These are phyloP conservation scores for Plebejus argus DNA, from an alignment of 2,888 invertebrate species.

Conservation along the genomic window DNA sequence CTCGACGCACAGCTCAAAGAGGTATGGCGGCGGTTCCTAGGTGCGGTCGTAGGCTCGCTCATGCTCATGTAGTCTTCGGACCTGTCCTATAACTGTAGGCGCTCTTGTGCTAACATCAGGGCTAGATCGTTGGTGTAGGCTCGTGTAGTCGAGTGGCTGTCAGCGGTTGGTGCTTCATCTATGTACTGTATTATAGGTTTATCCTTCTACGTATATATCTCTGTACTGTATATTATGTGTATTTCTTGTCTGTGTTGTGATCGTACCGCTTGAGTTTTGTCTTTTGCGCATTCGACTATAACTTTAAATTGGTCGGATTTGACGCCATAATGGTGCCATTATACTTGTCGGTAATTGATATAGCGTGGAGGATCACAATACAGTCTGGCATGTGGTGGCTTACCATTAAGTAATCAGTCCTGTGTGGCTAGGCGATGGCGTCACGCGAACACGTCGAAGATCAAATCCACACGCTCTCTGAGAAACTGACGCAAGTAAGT, in stretches of 20 bases:
- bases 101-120: slow-evolving; percentile 38
- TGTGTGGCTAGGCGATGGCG: slow-evolving; percentile 85
- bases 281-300: neutral
- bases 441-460: slow-evolving; percentile 87
- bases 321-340: neutral
- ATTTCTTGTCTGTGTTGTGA: slow-evolving; percentile 65
- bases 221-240: slow-evolving; percentile 61
- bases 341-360: neutral
- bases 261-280: slow-evolving; percentile 57
- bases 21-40: slow-evolving; percentile 82
- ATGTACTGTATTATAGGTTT: slow-evolving; percentile 60
- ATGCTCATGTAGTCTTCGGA: slow-evolving; percentile 59
- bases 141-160: slow-evolving; percentile 60
- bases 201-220: slow-evolving; percentile 65
- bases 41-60: slow-evolving; percentile 70
- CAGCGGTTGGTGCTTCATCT: slow-evolving; percentile 79
- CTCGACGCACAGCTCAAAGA: slow-evolving; percentile 95
- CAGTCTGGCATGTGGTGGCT: slow-evolving; percentile 62
- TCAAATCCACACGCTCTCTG: slow-evolving; percentile 86
- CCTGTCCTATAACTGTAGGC: slow-evolving; percentile 32
- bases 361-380: slow-evolving; percentile 58
- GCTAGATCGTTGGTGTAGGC: slow-evolving; percentile 69
- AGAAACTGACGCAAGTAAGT: slow-evolving; percentile 88
- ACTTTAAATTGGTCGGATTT: neutral
- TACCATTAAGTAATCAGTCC: slow-evolving; percentile 71